phyloP scores from a whole-genome alignment of 2,797 vertebrate species.

The Semotilus atromaculatus region DNA sequence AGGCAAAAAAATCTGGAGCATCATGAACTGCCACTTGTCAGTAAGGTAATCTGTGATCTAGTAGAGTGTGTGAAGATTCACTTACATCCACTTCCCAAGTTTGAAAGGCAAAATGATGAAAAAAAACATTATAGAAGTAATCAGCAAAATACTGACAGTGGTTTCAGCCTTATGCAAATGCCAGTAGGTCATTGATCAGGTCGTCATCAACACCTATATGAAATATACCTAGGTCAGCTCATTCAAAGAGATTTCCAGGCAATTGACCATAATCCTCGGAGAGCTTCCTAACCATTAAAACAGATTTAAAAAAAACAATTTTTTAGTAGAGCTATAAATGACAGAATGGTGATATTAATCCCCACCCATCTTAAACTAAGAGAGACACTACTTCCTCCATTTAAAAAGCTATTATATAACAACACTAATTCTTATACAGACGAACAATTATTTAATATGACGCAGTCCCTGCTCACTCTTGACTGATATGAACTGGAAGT shows the following conservation, averaged over 20 bases:
- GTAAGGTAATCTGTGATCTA: not conserved
- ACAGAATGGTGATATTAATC: slow-evolving; percentile 19
- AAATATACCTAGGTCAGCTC: not conserved
- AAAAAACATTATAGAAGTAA: not conserved
- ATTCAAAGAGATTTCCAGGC: not conserved
- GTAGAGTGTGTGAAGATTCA: not conserved
- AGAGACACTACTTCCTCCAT: not conserved
- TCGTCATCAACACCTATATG: not conserved
- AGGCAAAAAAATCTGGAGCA: not conserved
- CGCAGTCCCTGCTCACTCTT: not conserved
- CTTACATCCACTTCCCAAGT: not conserved
- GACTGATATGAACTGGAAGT: slow-evolving; percentile 27
- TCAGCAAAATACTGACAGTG: not conserved
- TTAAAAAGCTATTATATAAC: slow-evolving; percentile 27
- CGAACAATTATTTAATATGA: slow-evolving; percentile 19
- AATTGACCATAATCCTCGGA: not conserved
- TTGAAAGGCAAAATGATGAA: not conserved
- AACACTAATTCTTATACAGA: slow-evolving; percentile 24
- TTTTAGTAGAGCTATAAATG: slow-evolving; percentile 3
- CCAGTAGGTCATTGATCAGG: not conserved
- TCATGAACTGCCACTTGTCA: not conserved
- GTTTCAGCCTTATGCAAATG: not conserved
- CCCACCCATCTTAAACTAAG: not conserved
- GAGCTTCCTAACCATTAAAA: slow-evolving; percentile 10
- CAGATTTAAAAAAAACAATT: no score